These are phyloP conservation scores for Ischnura elegans DNA, from an alignment of 2,888 invertebrate genomes.

Conservation along the genomic window DNA sequence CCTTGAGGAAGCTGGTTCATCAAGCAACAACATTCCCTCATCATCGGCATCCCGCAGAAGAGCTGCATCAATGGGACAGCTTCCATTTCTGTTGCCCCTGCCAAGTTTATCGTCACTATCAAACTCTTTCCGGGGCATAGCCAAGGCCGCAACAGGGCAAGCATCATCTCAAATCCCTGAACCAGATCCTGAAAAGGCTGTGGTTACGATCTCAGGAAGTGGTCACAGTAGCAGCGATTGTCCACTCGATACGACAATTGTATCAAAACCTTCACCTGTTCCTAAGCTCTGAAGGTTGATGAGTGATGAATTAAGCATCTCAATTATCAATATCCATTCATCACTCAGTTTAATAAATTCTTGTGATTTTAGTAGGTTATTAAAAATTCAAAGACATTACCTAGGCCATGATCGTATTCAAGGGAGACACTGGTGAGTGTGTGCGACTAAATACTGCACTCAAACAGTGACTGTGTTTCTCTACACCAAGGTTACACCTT, in stretches of 20 bases:
- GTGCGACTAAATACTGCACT: slow-evolving; percentile 40
- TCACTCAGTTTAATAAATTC: slow-evolving; percentile 60
- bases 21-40: not conserved
- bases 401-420: slow-evolving; percentile 43
- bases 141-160: slow-evolving; percentile 63
- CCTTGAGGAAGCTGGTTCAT: slow-evolving; percentile 68
- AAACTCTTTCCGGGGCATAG: slow-evolving; percentile 68
- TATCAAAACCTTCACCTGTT: slow-evolving; percentile 57
- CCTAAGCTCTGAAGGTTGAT: slow-evolving; percentile 62
- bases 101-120: slow-evolving; percentile 66
- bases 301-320: slow-evolving; percentile 56
- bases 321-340: slow-evolving; percentile 46
- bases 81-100: slow-evolving; percentile 66
- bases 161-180: slow-evolving; percentile 50
- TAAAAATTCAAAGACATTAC: slow-evolving; percentile 44
- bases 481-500: slow-evolving; percentile 6
- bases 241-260: slow-evolving; percentile 43
- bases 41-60: slow-evolving; percentile 51
- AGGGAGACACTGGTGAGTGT: slow-evolving; percentile 46
- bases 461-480: slow-evolving; percentile 62
- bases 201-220: slow-evolving; percentile 69
- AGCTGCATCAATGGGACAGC: slow-evolving; percentile 69
- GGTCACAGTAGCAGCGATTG: slow-evolving; percentile 51
- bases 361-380: slow-evolving; percentile 62
- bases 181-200: slow-evolving; percentile 69